phyloP scores from a whole-genome alignment of 2,113 vertebrate species.

The Lasiurus cinereus region DNA sequence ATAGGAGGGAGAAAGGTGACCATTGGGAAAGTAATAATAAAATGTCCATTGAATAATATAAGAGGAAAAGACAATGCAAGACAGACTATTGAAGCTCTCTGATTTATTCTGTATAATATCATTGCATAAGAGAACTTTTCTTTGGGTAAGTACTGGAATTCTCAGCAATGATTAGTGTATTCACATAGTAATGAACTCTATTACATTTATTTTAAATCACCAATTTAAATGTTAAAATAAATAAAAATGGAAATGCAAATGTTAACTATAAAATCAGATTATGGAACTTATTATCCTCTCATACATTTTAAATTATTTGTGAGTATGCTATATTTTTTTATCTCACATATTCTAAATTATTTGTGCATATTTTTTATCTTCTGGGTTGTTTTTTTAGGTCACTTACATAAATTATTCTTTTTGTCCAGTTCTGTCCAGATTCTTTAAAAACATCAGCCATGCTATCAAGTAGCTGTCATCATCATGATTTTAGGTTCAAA shows the following conservation, averaged over 20 bases:
- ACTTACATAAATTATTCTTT: constrained; percentile 7
- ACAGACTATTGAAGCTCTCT: neutral
- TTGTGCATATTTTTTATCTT: neutral
- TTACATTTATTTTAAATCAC: neutral
- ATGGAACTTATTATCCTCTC: neutral
- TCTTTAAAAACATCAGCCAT: neutral
- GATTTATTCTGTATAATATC: neutral
- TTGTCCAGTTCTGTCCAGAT: neutral
- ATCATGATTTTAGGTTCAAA: neutral
- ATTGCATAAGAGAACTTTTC: neutral
- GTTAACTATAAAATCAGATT: neutral
- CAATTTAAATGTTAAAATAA: neutral
- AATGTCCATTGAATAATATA: neutral
- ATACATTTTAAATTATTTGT: neutral
- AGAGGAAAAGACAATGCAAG: neutral
- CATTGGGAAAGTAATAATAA: too few species aligned
- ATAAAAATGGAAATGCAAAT: neutral
- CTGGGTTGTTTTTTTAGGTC: neutral
- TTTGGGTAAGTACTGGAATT: constrained; percentile 9
- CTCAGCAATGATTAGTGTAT: neutral
- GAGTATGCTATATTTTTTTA: neutral
- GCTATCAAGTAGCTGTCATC: neutral
- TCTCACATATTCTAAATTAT: neutral
- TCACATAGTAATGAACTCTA: neutral
- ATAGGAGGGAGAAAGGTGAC: too few species aligned